Conservation (phyloP, 1,140 invertebrate species). For the Zaprionus inermis region DNA sequence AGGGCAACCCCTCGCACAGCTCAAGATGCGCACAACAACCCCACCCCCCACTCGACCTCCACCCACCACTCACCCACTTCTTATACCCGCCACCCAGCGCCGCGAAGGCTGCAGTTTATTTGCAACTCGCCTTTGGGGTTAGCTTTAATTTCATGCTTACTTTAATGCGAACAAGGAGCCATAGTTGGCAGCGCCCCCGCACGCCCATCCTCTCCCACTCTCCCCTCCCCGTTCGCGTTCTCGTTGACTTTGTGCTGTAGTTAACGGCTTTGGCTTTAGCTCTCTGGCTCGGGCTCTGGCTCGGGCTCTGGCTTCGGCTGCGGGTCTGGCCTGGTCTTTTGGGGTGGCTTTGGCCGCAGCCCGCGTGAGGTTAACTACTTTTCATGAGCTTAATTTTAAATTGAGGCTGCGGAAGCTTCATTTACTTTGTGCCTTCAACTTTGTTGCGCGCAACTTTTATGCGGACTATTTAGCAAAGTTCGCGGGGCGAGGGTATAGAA, state of each 20-base stretch:
- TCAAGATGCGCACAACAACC: background rate
- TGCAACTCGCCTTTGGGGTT: slow-evolving; percentile 67
- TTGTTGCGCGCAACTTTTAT: slow-evolving; percentile 75
- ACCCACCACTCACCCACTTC: background rate
- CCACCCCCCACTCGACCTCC: background rate
- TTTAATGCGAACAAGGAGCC: slow-evolving; percentile 74
- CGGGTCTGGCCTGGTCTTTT: slow-evolving; percentile 25
- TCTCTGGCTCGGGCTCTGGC: slow-evolving; percentile 1
- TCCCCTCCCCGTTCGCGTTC: background rate
- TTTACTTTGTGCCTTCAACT: slow-evolving; percentile 78
- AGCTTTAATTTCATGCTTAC: slow-evolving; percentile 83
- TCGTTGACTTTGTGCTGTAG: slow-evolving; percentile 77
- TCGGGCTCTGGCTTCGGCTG: too few species aligned
- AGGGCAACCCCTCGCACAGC: slow-evolving; percentile 27
- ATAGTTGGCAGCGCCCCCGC: slow-evolving; percentile 5
- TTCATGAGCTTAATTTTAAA: slow-evolving; percentile 82
- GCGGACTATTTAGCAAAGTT: slow-evolving; percentile 74
- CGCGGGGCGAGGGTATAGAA: slow-evolving; percentile 23
- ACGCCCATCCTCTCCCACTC: background rate
- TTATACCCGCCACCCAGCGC: too few species aligned
- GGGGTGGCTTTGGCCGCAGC: slow-evolving; percentile 58
- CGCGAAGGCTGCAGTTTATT: slow-evolving; percentile 57
- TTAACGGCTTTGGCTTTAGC: slow-evolving; percentile 71
- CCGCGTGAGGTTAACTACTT: slow-evolving; percentile 76
- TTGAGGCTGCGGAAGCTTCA: slow-evolving; percentile 76